phyloP scores from a whole-genome alignment of 2,797 vertebrate genomes.

The Myotis planiceps region DNA sequence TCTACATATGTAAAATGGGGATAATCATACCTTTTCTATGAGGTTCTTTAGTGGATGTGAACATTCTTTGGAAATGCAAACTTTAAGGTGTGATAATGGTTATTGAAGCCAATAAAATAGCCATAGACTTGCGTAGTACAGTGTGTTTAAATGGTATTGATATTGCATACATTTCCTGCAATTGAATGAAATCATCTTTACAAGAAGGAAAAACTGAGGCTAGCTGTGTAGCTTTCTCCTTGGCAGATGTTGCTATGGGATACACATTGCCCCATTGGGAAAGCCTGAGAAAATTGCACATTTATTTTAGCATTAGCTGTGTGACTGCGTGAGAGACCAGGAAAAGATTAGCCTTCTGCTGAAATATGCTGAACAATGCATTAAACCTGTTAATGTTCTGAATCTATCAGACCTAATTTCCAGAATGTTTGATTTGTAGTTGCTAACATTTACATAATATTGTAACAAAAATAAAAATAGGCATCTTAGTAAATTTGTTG shows the following conservation, averaged over 20 bases:
- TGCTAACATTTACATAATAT: constrained; percentile 60
- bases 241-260: constrained; percentile 78
- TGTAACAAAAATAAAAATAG: constrained; percentile 65
- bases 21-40: background rate
- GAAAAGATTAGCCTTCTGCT: constrained; percentile 29
- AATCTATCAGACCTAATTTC: constrained; percentile 60
- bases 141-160: constrained; percentile 47
- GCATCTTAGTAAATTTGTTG: constrained; percentile 36
- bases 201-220: constrained; percentile 51
- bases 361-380: background rate
- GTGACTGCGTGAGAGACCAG: constrained; percentile 63
- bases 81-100: background rate
- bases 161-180: constrained; percentile 63
- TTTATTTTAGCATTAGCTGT: constrained; percentile 61
- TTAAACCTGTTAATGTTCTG: constrained; percentile 5
- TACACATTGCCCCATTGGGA: constrained; percentile 65
- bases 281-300: constrained; percentile 68
- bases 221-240: constrained; percentile 50
- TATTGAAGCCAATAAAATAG: constrained; percentile 28
- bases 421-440: constrained; percentile 51
- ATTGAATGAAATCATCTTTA: constrained; percentile 61
- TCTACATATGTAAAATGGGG: background rate
- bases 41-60: constrained; percentile 5
- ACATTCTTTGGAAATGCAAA: constrained; percentile 51
- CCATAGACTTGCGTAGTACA: background rate